Evolutionary conservation across 2,888 invertebrate species (phyloP).

Genomic region (Calliopum simillimum): DNA sequence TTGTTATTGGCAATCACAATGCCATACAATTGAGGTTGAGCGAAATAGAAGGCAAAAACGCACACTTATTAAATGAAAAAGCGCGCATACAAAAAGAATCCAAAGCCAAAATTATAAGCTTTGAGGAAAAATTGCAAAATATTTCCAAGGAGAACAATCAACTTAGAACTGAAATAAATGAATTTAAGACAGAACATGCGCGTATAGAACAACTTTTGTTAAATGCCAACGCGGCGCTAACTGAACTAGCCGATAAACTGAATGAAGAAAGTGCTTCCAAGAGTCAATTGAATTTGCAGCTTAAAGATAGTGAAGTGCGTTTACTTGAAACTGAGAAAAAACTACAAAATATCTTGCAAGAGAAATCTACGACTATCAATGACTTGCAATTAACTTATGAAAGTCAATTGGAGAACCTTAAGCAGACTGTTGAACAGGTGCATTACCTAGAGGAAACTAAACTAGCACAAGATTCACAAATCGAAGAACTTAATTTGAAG

Average conservation of each 20-base stretch:
- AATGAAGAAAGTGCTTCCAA: conserved; percentile 36
- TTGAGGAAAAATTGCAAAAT: conserved; percentile 5
- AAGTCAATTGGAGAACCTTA: conserved; percentile 27
- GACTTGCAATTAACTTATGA: conserved; percentile 35
- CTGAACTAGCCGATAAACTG: conserved; percentile 36
- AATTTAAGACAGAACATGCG: conserved; percentile 42
- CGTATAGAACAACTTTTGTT: conserved; percentile 37
- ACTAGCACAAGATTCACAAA: conserved; percentile 20
- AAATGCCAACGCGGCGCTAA: conserved; percentile 42
- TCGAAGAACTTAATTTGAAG: conserved; percentile 27
- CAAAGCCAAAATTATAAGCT: neutral
- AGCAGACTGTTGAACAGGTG: conserved; percentile 19
- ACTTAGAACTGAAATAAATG: conserved; percentile 42
- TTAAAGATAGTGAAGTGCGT: conserved; percentile 32
- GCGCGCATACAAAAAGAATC: neutral
- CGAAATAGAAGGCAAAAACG: conserved; percentile 32
- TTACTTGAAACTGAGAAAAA: conserved; percentile 37
- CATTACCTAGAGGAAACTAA: conserved; percentile 28
- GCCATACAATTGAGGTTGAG: conserved; percentile 38
- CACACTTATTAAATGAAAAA: conserved; percentile 22
- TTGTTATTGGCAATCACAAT: conserved; percentile 41
- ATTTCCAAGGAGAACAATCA: conserved; percentile 39
- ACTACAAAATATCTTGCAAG: conserved; percentile 38
- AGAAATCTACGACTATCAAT: conserved; percentile 36
- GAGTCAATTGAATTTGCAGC: conserved; percentile 27